These are phyloP conservation scores for Gari tellinella DNA, from an alignment of 2,888 invertebrate genomes.

Conservation along the genomic window DNA sequence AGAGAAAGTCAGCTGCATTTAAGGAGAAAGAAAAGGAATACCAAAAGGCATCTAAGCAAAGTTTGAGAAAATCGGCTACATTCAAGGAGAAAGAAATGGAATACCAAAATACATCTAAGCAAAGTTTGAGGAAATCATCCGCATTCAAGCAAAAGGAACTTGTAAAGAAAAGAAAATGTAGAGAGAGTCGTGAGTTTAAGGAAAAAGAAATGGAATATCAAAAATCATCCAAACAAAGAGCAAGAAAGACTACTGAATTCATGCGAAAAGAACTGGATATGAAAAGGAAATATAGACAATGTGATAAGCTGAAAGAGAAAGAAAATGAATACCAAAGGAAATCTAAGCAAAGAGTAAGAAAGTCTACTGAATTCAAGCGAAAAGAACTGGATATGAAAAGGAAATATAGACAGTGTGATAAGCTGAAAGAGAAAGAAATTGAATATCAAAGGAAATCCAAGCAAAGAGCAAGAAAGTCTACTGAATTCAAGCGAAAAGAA, in stretches of 20 bases:
- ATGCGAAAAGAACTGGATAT: too few species aligned
- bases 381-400: background rate
- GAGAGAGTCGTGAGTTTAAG: too few species aligned
- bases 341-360: slow-evolving; percentile 1
- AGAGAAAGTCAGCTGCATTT: slow-evolving; percentile 5
- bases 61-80: slow-evolving; percentile 4
- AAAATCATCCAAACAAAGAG: too few species aligned
- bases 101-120: background rate
- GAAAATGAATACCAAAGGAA: background rate
- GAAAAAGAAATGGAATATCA: too few species aligned
- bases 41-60: background rate
- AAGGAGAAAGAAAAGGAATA: background rate
- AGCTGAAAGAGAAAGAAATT: too few species aligned
- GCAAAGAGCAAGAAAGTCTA: background rate
- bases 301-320: background rate
- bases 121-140: background rate
- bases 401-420: too few species aligned
- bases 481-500: too few species aligned
- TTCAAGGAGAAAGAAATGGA: slow-evolving; percentile 5
- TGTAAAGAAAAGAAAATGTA: slow-evolving; percentile 3
- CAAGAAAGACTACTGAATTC: too few species aligned
- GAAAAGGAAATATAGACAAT: too few species aligned
- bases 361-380: slow-evolving; percentile 2
- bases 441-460: background rate
- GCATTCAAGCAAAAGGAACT: slow-evolving; percentile 1